phyloP scores from a whole-genome alignment of 2,113 vertebrate species.

The Sylvietta virens region DNA sequence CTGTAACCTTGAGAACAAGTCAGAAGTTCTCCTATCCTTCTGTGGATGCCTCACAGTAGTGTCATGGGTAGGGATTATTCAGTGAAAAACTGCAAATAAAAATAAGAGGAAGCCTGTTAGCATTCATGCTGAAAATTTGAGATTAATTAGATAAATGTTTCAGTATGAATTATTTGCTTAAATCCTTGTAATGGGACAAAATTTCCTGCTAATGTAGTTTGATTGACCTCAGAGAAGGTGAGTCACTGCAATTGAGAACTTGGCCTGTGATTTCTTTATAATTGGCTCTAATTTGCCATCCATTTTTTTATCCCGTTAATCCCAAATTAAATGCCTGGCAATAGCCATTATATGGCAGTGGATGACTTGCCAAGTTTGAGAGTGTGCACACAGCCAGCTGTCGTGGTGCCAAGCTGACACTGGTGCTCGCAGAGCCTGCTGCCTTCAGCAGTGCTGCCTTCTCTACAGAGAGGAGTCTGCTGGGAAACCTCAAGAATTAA shows the following conservation, averaged over 20 bases:
- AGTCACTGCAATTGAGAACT: background rate
- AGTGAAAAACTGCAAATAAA: background rate
- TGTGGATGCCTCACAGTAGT: background rate
- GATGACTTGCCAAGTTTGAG: background rate
- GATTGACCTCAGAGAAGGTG: background rate
- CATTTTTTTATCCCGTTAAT: background rate
- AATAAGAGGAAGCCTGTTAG: background rate
- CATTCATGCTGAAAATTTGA: background rate
- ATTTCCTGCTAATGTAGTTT: background rate
- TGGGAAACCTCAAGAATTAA: background rate
- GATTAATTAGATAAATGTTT: slow-evolving; percentile 24
- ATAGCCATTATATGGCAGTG: background rate
- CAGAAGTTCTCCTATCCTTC: background rate
- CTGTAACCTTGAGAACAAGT: background rate
- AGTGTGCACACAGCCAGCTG: background rate
- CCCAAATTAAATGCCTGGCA: slow-evolving; percentile 8
- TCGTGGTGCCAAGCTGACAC: background rate
- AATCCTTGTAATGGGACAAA: background rate
- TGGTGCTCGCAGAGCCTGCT: background rate
- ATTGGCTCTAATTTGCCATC: background rate
- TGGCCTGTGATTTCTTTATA: background rate
- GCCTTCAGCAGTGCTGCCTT: background rate
- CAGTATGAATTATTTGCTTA: background rate
- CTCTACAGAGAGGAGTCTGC: background rate
- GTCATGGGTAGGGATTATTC: background rate